Base-by-base conservation (phyloP, 1,140 invertebrate species). In the Drosophila quadrilineata region DNA sequence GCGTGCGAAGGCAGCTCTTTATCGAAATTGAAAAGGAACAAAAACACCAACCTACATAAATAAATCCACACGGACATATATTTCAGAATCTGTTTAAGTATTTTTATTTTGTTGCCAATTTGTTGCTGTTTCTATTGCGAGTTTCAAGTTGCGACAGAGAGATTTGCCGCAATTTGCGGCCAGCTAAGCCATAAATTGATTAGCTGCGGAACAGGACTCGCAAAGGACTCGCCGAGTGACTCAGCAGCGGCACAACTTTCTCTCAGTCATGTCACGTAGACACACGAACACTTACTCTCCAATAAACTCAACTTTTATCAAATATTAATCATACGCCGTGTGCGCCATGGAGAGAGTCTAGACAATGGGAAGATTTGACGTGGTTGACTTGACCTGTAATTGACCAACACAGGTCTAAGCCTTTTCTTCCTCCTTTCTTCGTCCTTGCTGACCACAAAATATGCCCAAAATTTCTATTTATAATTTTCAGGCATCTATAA, bases 131-230 rank as follows among this genome's bases (percentile, higher is more conserved):
- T 31, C 24, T 10, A 8, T 31, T 10, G 6, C 16, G 19, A 6
- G 2, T 21, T 38, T 8, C 14, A n/a, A n/a, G 21, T 26, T 46
- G 10, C 43, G 36, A 35, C 28, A 53, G n/a, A 53, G 54, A 48
- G 58, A 75, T 56, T 59, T n/a, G n/a, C 56, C 16, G 50, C 49
- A 82, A 75, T 64, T 71, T 80, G 58, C 46, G 63, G 50, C 54
- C 17, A 58, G 50, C 57, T 48, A 66, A 50, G 58, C 68, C 77
- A 82, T 82, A 82, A 82, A 84, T 82, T 84, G 76, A 82, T 82
- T 82, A 76, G 71, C 54, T 62, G 3, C 17, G 36, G 75, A 68
- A n/a, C n/a, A n/a, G n/a, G n/a, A n/a, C n/a, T n/a, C n/a, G n/a
- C n/a, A n/a, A n/a, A n/a, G n/a, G n/a, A n/a, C n/a, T n/a, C n/a